Evolutionary conservation across 2,888 invertebrate genomes (phyloP).

Genomic region (Melieria crassipennis): DNA sequence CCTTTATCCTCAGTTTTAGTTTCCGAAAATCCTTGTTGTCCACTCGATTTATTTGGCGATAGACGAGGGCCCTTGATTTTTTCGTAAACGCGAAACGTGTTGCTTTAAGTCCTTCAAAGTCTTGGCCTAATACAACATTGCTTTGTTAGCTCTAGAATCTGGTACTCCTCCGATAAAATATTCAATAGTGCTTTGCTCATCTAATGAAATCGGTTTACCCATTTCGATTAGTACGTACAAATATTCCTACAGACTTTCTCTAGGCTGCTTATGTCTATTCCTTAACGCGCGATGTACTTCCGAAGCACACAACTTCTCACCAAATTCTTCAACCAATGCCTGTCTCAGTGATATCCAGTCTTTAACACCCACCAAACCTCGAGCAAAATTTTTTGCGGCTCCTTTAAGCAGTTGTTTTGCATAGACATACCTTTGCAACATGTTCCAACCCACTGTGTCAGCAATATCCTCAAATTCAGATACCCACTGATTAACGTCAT

Average conservation of each 20-base stretch:
- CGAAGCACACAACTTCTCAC: constrained; percentile 5
- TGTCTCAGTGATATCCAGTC: constrained; percentile 22
- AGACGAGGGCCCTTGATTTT: constrained; percentile 5
- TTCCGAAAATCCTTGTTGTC: background rate
- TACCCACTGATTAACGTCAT: constrained; percentile 7
- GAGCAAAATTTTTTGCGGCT: constrained; percentile 25
- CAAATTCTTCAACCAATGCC: background rate
- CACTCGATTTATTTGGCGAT: constrained; percentile 9
- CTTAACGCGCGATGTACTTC: constrained; percentile 23
- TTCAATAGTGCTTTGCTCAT: background rate
- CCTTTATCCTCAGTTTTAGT: background rate
- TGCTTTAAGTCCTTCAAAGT: constrained; percentile 9
- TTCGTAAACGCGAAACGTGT: constrained; percentile 19
- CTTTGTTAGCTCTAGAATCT: constrained; percentile 6
- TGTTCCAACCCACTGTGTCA: constrained; percentile 27
- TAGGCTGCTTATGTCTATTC: background rate
- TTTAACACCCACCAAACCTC: constrained; percentile 20
- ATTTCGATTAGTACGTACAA: constrained; percentile 23
- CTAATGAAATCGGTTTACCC: background rate
- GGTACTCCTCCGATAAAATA: constrained; percentile 9
- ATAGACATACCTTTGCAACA: constrained; percentile 2
- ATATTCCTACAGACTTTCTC: constrained; percentile 30
- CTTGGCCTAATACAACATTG: constrained; percentile 19
- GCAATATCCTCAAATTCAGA: constrained; percentile 25
- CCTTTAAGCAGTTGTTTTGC: constrained; percentile 18